phyloP scores from a whole-genome alignment of 1,140 invertebrate genomes.

The Lanistes nyassanus region DNA sequence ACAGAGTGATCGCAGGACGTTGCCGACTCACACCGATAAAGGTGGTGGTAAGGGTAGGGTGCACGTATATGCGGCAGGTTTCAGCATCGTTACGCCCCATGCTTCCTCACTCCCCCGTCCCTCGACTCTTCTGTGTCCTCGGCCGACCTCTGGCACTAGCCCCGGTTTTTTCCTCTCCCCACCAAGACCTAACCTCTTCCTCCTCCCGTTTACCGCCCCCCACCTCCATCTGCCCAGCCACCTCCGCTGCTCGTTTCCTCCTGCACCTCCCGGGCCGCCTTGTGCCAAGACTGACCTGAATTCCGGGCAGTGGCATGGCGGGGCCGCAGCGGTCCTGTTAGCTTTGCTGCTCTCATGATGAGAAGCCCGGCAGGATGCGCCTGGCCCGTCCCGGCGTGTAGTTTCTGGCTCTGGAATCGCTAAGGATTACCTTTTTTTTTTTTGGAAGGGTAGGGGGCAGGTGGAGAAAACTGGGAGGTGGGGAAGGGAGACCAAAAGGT shows the following conservation, averaged over 20 bases:
- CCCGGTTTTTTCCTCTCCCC: neutral
- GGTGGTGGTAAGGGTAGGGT: neutral
- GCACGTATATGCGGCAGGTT: neutral
- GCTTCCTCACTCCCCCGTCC: neutral
- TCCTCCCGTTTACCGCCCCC: neutral
- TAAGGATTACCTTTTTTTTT: too few species aligned
- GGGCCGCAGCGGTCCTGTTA: neutral
- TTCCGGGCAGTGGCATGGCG: constrained; percentile 21
- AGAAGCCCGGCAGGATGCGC: too few species aligned
- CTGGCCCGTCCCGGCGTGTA: too few species aligned
- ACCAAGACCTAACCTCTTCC: neutral
- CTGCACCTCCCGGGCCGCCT: neutral
- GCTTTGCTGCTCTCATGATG: constrained; percentile 10
- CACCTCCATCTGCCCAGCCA: neutral
- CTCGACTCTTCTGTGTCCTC: neutral
- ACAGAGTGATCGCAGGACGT: neutral
- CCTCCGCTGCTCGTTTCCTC: neutral
- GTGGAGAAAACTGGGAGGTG: too few species aligned
- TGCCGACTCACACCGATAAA: neutral
- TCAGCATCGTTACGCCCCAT: neutral
- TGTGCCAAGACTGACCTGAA: constrained; percentile 22
- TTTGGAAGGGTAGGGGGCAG: too few species aligned
- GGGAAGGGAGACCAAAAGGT: too few species aligned
- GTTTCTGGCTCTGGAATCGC: too few species aligned
- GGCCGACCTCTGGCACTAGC: too few species aligned